Base-by-base conservation (phyloP, 2,113 vertebrate genomes). In the Macquaria ambigua region DNA sequence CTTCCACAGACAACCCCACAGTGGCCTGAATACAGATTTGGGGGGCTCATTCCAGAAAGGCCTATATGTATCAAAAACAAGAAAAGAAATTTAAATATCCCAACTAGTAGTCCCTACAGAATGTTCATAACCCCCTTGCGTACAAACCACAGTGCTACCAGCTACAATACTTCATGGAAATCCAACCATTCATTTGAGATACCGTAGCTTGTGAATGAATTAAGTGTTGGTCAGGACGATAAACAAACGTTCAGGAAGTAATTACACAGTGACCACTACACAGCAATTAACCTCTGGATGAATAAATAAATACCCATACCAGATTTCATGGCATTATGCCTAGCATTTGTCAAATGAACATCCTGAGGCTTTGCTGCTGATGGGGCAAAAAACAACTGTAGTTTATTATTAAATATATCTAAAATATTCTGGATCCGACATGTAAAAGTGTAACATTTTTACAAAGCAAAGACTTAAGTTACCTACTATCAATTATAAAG, bases 21-120 rank as follows among this genome's bases (percentile, higher is more conserved):
- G 52, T 55, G 64, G 59, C 34, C 14, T 31, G 52, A 88, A 82
- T 75, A 70, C n/a, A 73, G 56, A 87, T 70, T 23, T 56, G 15
- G 46, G 21, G 58, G 18, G 14, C 34, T 67, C 9, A 31, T 77
- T 81, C 25, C 21, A 69, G 8, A 48, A 61, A 69, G 25, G 15
- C 25, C 21, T 46, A 5, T 34, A 31, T 31, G 20, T 18, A 61
- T 52, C 6, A 41, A 66, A 89, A 82, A 62, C 28, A 10, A 1
- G 6, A 34, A 68, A 14, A 52, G 14, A 8, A 43, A 10, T 9
- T 41, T 41, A 8, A 41, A 23, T n/a, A 58, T 10, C 21, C 1
- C 8, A 39, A 21, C 0, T 21, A 20, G 11, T 21, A 8, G 43
- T 6, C 2, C 16, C 25, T 28, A 6, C 16, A 56, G 9, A 69